Evolutionary conservation across 2,888 invertebrate species (phyloP), one percentile per base, ranked within the genome.

Genomic region (Caenorhabditis afra): DNA sequence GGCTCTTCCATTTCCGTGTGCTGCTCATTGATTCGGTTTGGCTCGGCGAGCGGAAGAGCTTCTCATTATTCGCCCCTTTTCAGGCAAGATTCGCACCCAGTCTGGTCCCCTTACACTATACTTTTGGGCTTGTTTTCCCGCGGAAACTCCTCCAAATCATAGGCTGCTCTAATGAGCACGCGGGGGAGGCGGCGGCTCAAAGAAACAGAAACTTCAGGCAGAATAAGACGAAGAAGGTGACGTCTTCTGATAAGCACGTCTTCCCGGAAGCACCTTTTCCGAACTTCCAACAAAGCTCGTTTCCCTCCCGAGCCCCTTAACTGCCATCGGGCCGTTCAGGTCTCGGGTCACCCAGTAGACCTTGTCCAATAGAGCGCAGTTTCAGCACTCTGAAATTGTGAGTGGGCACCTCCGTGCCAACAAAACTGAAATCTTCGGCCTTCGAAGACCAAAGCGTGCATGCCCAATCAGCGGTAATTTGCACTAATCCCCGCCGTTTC

Each of bases 11-110:
- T n/a, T 23, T 14, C 45, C 47, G 55, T 57, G 57, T 57, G 57
- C 23, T 66, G 47, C 67, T 67, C 67, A 64, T 73, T 64, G 41
- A 41, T 65, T 41, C 39, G 57, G 39, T 37, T 35, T 57, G 16
- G 37, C 37, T 37, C 8, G 29, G 1, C 8, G 7, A 29, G 29
- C 3, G 7, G 29, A 29, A 29, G 29, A 29, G 29, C 29, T 29
- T 29, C 29, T 29, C 29, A 29, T 29, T 29, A 29, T 29, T 29
- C 29, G 29, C 29, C n/a, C n/a, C n/a, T n/a, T n/a, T 29, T 29
- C 29, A 5, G 7, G 29, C 3, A 29, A n/a, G 41, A 41, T 12
- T 14, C n/a, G 16, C 23, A 23, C 47, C 20, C 35, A 47, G 14
- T 16, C 29, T 23, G 35, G 35, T 22, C 29, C 45, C 55, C 55